These are phyloP conservation scores for Macrotis lagotis DNA, from an alignment of 2,113 vertebrate species.

Conservation along the genomic window DNA sequence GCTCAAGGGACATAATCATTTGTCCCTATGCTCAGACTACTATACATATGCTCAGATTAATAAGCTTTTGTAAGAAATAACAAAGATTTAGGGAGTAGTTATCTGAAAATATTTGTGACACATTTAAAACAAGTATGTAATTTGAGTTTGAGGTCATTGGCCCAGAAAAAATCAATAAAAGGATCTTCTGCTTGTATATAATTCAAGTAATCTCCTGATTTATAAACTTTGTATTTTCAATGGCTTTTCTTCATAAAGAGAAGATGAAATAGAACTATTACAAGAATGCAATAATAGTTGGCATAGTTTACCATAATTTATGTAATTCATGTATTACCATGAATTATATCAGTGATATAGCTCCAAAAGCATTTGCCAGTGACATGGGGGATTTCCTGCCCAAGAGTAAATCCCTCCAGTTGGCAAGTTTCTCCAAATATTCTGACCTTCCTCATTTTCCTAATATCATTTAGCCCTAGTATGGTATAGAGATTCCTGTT, in stretches of 20 bases:
- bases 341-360: background rate
- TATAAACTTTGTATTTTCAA: background rate
- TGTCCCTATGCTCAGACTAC: background rate
- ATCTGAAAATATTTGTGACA: background rate
- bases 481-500: background rate
- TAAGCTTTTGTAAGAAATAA: background rate
- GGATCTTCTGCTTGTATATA: background rate
- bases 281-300: background rate
- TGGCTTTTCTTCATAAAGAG: background rate
- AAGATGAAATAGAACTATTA: background rate
- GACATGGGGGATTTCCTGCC: background rate
- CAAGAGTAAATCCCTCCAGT: background rate
- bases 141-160: background rate
- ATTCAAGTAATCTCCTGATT: background rate
- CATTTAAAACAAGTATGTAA: background rate
- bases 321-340: background rate
- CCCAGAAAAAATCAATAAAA: background rate
- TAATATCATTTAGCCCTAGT: background rate
- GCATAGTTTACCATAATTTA: background rate
- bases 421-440: background rate
- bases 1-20: background rate
- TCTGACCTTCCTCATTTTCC: background rate
- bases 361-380: background rate
- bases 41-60: background rate
- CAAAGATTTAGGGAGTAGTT: background rate